Conservation (phyloP, 2,888 invertebrate species). For the Leptopilina syphax region DNA sequence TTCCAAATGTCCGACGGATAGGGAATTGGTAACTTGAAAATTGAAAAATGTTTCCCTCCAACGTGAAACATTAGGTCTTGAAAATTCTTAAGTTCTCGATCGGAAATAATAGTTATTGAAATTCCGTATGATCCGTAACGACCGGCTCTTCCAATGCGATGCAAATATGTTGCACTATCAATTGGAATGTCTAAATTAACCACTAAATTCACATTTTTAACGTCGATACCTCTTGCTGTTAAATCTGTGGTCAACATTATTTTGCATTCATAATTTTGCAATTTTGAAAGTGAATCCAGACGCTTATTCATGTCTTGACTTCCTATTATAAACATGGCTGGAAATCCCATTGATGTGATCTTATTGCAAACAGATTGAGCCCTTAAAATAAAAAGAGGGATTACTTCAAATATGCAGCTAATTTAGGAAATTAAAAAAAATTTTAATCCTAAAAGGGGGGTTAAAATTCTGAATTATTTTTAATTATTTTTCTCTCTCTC, state of each 20-base stretch:
- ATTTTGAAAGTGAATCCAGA: conserved; percentile 85
- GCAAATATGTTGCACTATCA: conserved; percentile 91
- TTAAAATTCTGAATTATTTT: too few relatives aligned
- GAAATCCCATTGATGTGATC: conserved; percentile 86
- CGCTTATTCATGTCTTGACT: conserved; percentile 88
- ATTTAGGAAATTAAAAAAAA: too few relatives aligned
- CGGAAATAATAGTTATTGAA: conserved; percentile 86
- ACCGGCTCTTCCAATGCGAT: conserved; percentile 97
- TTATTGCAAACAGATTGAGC: conserved; percentile 88
- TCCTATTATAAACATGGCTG: conserved; percentile 87
- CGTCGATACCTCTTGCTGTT: conserved; percentile 96
- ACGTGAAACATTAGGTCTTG: conserved; percentile 80
- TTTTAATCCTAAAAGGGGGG: too few relatives aligned
- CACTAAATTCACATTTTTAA: conserved; percentile 93
- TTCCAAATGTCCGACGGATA: conserved; percentile 70
- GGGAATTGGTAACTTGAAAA: conserved; percentile 77
- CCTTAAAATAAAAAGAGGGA: conserved; percentile 75
- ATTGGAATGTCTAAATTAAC: conserved; percentile 93
- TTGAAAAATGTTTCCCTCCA: conserved; percentile 78
- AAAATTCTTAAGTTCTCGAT: conserved; percentile 82
- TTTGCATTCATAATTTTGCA: conserved; percentile 89
- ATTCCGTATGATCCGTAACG: conserved; percentile 92
- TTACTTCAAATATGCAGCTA: neutral
- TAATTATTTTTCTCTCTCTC: too few relatives aligned
- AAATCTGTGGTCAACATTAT: conserved; percentile 94